Evolutionary conservation across 2,888 invertebrate species (phyloP), one percentile per base, ranked within the genome.

Genomic region (Cylloceria caligata): DNA sequence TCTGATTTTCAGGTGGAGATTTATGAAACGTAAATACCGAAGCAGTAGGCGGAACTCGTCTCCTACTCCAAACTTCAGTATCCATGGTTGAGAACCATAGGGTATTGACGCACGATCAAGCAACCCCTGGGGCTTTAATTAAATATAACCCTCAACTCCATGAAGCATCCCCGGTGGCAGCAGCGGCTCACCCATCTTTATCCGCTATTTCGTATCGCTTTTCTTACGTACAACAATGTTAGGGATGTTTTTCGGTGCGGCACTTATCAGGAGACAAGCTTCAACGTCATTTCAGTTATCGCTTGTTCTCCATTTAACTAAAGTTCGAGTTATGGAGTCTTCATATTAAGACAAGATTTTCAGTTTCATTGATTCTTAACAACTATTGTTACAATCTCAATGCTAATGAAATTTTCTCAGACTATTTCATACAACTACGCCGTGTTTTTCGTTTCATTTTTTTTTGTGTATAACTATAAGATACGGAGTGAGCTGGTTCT

Each of bases 41-140:
- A 60, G 6, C 16, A 13, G 13, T 1, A 24, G 7, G 21, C 24
- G 24, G 24, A 21, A 13, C 13, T 30, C 21, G n/a, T 42, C 68
- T 64, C 45, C 19, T 45, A 64, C 16, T 34, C 39, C 24, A 16
- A 42, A 52, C 52, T 64, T 34, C 36, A 21, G 36, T 55, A 21
- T 55, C n/a, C 21, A 19, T 39, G 69, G 68, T 89, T 90, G 91
- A 91, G 91, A 90, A 89, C 89, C 90, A 85, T 88, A 88, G 87
- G 86, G 89, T 92, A 92, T 92, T 91, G 92, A 92, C 91, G 91
- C 90, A 87, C 90, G 91, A 92, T 92, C 91, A 89, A 89, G 88
- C 90, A 90, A 87, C 89, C 90, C 90, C 89, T 86, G 86, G 89
- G 90, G 91, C 90, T 92, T 92, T 92, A 92, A 92, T 92, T 92